Conservation (phyloP, 2,888 invertebrate species). For the Ecdyonurus torrentis region DNA sequence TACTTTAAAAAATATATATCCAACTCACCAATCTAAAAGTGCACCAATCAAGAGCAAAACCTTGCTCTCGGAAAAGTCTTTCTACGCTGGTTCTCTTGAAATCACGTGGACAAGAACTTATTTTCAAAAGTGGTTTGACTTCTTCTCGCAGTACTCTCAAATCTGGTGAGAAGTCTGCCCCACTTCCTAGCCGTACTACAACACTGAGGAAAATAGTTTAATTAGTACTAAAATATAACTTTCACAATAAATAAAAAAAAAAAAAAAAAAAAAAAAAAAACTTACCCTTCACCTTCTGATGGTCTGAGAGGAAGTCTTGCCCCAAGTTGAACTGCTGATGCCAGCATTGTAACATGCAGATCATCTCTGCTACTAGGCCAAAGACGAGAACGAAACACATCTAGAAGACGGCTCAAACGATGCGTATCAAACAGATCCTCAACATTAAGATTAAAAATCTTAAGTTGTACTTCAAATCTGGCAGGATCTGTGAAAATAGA, state of each 20-base stretch:
- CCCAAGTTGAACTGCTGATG: slow-evolving; percentile 70
- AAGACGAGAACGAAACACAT: slow-evolving; percentile 54
- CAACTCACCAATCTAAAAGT: slow-evolving; percentile 60
- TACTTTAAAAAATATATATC: too few species aligned
- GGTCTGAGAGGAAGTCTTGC: slow-evolving; percentile 68
- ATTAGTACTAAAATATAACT: slow-evolving; percentile 2
- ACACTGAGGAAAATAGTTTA: slow-evolving; percentile 35
- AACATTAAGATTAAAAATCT: slow-evolving; percentile 78
- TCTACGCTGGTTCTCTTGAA: slow-evolving; percentile 78
- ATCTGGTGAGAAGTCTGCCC: slow-evolving; percentile 50
- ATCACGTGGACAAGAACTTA: slow-evolving; percentile 59
- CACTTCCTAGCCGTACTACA: slow-evolving; percentile 65
- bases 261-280: slow-evolving; percentile 7
- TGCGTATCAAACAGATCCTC: slow-evolving; percentile 65
- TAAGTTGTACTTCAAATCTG: slow-evolving; percentile 62
- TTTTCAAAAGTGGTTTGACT: slow-evolving; percentile 60
- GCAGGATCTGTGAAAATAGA: slow-evolving; percentile 35
- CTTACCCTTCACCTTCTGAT: slow-evolving; percentile 70
- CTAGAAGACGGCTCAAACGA: slow-evolving; percentile 54
- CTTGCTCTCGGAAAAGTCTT: slow-evolving; percentile 58
- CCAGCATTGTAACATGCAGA: slow-evolving; percentile 65
- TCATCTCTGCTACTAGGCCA: slow-evolving; percentile 63
- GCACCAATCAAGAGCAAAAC: slow-evolving; percentile 76
- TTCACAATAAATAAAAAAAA: too few species aligned
- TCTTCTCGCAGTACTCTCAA: slow-evolving; percentile 57